Base-by-base conservation (phyloP, 2,113 vertebrate species). In the Spea multiplicata region DNA sequence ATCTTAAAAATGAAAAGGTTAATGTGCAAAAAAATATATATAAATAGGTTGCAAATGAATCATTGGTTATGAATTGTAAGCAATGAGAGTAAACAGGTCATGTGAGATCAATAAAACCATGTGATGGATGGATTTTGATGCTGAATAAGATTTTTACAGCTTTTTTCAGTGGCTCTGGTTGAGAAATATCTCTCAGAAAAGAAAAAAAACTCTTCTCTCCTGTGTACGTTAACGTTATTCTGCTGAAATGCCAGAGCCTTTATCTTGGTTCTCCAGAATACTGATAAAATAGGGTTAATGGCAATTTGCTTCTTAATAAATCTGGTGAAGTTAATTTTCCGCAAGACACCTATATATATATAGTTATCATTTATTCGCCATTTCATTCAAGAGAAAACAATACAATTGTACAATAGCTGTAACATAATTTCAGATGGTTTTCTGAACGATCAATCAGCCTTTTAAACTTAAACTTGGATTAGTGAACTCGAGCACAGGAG, bases 1-100 rank as follows among this genome's bases (percentile, higher is more conserved):
- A 30, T 30, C 30, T 30, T 30, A 30, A 30, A 30, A 30, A 30
- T 30, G 30, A 30, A 30, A 30, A 30, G 30, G 30, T 30, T 30
- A 30, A 30, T 30, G 30, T 30, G 30, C 30, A 30, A 30, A 30
- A 30, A 30, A 30, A 30, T 30, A 30, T n/a, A n/a, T 30, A 30
- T 86, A 86, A 83, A 74, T 74, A 83, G 8, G 45, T 14, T 87
- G 70, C 84, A 84, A 87, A 86, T 85, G 83, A 88, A 80, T 87
- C 84, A 90, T 88, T 87, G 84, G 83, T 85, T 4, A n/a, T 61
- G 44, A 16, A 46, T 3, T 13, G n/a, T 10, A 57, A 86, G 82
- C 85, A 45, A 57, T 74, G 73, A 82, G 84, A 84, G 66, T 81
- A 84, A 85, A 82, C 67, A 64, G 73, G 80, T 82, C 85, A 87